Evolutionary conservation across 64 coral and sea anemone genomes (phyloP).

Genomic region (Stichodactyla mertensii): DNA sequence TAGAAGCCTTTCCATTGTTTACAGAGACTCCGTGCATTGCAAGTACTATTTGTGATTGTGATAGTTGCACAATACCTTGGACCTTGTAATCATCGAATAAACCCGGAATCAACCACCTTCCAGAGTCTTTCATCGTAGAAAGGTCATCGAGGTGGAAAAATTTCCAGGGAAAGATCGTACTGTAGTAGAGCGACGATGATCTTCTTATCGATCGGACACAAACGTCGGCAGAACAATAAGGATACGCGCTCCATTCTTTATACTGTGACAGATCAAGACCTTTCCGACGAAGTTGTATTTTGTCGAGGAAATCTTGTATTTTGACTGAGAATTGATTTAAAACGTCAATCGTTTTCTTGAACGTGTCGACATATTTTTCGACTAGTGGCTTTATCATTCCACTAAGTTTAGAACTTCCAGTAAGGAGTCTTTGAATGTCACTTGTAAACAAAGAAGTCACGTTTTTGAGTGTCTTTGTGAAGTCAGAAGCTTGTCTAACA

Average conservation of each 20-base stretch:
- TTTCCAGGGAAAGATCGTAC: slow-evolving; percentile 82
- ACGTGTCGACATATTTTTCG: too few species aligned
- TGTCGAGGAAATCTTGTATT: neutral
- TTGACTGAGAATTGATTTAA: too few species aligned
- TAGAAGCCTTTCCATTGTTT: slow-evolving; percentile 63
- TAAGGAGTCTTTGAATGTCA: slow-evolving; percentile 62
- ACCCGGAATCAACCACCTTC: slow-evolving; percentile 82
- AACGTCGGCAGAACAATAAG: slow-evolving; percentile 82
- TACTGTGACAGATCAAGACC: slow-evolving; percentile 56
- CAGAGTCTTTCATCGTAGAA: slow-evolving; percentile 59
- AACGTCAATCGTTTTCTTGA: too few species aligned
- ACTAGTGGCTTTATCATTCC: too few species aligned
- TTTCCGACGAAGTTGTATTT: slow-evolving; percentile 82
- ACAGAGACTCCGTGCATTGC: slow-evolving; percentile 91
- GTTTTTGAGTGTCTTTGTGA: slow-evolving; percentile 41
- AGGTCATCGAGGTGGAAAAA: slow-evolving; percentile 91
- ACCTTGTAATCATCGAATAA: slow-evolving; percentile 97
- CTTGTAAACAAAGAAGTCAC: slow-evolving; percentile 47
- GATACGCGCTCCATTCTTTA: slow-evolving; percentile 56
- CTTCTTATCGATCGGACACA: slow-evolving; percentile 67
- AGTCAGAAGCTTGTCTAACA: slow-evolving; percentile 49
- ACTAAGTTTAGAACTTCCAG: neutral
- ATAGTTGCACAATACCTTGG: slow-evolving; percentile 64
- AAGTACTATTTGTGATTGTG: slow-evolving; percentile 53
- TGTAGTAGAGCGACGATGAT: slow-evolving; percentile 72